A percentile compares a stretch with the other conserved stretches of the same genome.
These are phyloP conservation scores for Oreortyx pictus DNA, from an alignment of 2,797 vertebrate genomes.

Conservation along the genomic window DNA sequence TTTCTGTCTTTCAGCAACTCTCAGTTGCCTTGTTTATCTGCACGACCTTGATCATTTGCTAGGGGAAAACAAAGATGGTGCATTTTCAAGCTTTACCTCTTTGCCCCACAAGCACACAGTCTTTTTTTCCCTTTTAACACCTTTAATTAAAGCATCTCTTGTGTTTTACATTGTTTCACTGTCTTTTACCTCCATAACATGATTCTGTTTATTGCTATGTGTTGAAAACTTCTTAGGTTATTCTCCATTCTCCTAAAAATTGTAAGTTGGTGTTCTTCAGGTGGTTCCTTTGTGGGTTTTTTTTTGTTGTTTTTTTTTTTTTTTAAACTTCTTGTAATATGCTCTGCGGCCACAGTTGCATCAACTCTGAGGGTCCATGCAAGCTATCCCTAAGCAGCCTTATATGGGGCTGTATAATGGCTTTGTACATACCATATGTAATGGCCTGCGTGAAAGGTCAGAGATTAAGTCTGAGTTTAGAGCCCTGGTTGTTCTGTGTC, in stretches of 20 bases:
- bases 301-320: not conserved
- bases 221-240: not conserved
- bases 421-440: not conserved
- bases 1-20: not conserved
- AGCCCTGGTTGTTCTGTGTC: not conserved
- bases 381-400: not conserved
- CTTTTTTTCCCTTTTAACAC: not conserved
- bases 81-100: not conserved
- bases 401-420: not conserved
- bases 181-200: not conserved
- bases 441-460: not conserved
- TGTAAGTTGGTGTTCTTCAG: not conserved
- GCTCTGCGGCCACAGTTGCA: not conserved
- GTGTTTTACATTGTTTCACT: not conserved
- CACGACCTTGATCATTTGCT: not conserved
- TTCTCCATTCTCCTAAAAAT: not conserved
- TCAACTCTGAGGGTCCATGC: not conserved
- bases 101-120: not conserved
- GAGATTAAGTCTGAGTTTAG: not conserved
- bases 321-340: not conserved
- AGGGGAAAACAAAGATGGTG: not conserved
- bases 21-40: not conserved
- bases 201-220: not conserved
- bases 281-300: not conserved
- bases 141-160: not conserved